Evolutionary conservation across 2,113 vertebrate genomes (phyloP).

Genomic region (Periophthalmus modestus): DNA sequence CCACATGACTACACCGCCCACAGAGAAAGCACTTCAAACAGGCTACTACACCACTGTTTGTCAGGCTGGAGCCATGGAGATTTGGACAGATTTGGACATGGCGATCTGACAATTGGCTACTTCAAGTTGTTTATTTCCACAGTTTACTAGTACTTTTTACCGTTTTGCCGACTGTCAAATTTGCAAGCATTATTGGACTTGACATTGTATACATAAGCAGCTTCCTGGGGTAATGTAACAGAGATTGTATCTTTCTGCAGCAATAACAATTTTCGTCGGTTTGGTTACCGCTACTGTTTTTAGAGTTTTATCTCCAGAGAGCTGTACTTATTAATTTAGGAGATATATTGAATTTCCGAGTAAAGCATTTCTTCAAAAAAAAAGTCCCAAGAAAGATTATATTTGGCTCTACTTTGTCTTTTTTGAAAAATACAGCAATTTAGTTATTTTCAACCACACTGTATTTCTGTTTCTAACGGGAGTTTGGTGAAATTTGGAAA

Average conservation of each 20-base stretch:
- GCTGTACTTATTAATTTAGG: neutral
- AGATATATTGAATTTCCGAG: no score
- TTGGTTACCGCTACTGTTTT: neutral
- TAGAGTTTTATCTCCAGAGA: neutral
- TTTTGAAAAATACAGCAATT: neutral
- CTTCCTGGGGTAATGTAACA: neutral
- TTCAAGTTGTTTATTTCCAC: constrained; percentile 54
- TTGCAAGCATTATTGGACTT: neutral
- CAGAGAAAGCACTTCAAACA: constrained; percentile 53
- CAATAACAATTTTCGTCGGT: neutral
- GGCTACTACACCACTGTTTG: constrained; percentile 25
- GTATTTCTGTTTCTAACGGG: neutral
- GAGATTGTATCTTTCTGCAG: constrained; percentile 1
- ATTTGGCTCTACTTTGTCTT: no score
- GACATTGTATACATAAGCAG: neutral
- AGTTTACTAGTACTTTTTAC: neutral
- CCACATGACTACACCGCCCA: constrained; percentile 39
- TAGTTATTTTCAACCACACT: neutral
- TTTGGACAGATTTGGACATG: constrained; percentile 17
- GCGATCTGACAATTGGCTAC: constrained; percentile 42
- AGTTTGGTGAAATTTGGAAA: neutral
- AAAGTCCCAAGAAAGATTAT: no score
- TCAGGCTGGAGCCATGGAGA: constrained; percentile 36
- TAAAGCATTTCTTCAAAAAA: no score
- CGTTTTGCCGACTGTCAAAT: neutral